These are phyloP conservation scores for Ichneumoninae sp. DNA, from an alignment of 2,888 invertebrate genomes.

Conservation along the genomic window DNA sequence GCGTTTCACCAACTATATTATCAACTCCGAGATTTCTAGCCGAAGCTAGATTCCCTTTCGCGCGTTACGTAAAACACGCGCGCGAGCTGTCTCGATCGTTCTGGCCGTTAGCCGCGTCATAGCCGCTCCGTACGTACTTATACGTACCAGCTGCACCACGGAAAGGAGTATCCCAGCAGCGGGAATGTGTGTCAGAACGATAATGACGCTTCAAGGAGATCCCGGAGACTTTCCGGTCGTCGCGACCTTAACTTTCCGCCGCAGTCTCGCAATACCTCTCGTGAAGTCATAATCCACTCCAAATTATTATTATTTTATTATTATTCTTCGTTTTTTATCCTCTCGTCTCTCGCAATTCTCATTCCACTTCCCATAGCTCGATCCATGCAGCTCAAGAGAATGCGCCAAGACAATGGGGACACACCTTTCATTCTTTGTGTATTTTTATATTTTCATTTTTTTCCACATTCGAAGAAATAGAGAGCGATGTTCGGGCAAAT, in stretches of 20 bases:
- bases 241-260: slow-evolving; percentile 59
- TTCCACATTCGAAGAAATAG: not conserved
- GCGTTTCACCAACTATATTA: slow-evolving; percentile 27
- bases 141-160: slow-evolving; percentile 23
- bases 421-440: slow-evolving; percentile 5
- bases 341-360: not conserved
- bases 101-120: slow-evolving; percentile 59
- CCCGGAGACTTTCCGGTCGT: slow-evolving; percentile 69
- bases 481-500: not conserved
- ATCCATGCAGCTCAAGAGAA: not conserved
- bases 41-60: slow-evolving; percentile 62
- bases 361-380: slow-evolving; percentile 13
- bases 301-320: slow-evolving; percentile 20
- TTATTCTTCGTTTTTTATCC: not conserved
- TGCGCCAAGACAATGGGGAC: slow-evolving; percentile 4
- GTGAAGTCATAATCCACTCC: slow-evolving; percentile 17
- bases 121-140: slow-evolving; percentile 37
- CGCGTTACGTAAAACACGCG: slow-evolving; percentile 61
- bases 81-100: slow-evolving; percentile 41
- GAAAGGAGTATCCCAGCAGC: slow-evolving; percentile 31
- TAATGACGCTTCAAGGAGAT: slow-evolving; percentile 77
- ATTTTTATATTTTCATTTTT: not conserved
- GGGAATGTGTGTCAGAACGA: slow-evolving; percentile 75
- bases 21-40: slow-evolving; percentile 26
- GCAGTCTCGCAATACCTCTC: not conserved